Evolutionary conservation across 2,797 vertebrate genomes (phyloP).

Genomic region (Pristis pectinata): DNA sequence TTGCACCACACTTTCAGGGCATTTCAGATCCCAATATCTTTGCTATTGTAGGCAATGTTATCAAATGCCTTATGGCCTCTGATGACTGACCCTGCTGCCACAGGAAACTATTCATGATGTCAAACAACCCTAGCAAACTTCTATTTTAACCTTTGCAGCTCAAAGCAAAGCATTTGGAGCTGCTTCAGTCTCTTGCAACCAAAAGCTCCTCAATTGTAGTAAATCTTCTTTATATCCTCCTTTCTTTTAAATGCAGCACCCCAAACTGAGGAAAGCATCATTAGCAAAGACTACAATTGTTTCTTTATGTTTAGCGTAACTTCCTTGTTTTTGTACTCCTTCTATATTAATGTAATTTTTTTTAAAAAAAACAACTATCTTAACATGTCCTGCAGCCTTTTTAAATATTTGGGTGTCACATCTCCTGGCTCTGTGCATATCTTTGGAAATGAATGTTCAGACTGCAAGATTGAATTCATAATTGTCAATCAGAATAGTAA

Average conservation of each 20-base stretch:
- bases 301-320: neutral
- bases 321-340: neutral
- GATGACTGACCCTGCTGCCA: neutral
- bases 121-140: neutral
- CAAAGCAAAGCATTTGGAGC: neutral
- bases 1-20: neutral
- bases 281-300: neutral
- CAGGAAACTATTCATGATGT: neutral
- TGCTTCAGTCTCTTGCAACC: neutral
- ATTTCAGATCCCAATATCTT: neutral
- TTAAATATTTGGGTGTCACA: neutral
- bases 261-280: too few species aligned
- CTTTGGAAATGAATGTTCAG: neutral
- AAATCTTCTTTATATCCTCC: neutral
- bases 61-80: neutral
- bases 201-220: neutral
- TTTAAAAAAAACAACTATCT: neutral
- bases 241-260: neutral
- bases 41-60: neutral
- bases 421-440: neutral
- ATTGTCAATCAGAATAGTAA: neutral
- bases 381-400: neutral
- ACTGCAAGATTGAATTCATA: neutral
- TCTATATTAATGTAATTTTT: neutral
- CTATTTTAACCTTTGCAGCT: neutral